These are phyloP conservation scores for Athene cunicularia DNA, from an alignment of 2,113 vertebrate species.

Conservation along the genomic window DNA sequence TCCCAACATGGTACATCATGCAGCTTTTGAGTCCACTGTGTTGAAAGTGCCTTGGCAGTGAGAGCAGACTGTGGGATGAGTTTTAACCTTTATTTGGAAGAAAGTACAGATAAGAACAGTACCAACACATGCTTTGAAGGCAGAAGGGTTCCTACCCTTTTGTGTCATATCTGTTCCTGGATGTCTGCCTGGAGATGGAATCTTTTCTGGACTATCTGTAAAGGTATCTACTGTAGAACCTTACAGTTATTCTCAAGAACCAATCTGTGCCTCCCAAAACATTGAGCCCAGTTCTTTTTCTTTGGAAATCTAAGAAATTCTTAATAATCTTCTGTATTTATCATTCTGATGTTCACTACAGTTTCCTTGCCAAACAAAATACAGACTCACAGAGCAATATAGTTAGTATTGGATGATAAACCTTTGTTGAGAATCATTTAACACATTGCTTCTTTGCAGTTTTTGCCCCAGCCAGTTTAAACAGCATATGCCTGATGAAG, in stretches of 20 bases:
- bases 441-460: background rate
- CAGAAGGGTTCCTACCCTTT: background rate
- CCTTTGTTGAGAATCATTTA: background rate
- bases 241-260: background rate
- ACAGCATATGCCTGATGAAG: background rate
- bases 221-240: background rate
- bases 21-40: conserved; percentile 20
- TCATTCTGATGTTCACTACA: background rate
- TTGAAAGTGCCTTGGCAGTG: conserved; percentile 39
- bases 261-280: background rate
- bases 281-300: background rate
- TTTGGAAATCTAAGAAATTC: background rate
- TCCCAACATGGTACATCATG: conserved; percentile 3
- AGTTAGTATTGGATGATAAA: background rate
- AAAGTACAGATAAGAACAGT: background rate
- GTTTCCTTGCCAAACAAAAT: conserved; percentile 24
- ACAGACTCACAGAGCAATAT: background rate
- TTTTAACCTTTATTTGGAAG: conserved; percentile 25
- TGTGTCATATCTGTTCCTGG: background rate
- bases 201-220: background rate
- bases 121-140: background rate
- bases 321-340: background rate
- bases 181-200: background rate
- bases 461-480: background rate
- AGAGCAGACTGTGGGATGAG: background rate